Base-by-base conservation (phyloP, 2,888 invertebrate species). In the Tachystola acroxantha region DNA sequence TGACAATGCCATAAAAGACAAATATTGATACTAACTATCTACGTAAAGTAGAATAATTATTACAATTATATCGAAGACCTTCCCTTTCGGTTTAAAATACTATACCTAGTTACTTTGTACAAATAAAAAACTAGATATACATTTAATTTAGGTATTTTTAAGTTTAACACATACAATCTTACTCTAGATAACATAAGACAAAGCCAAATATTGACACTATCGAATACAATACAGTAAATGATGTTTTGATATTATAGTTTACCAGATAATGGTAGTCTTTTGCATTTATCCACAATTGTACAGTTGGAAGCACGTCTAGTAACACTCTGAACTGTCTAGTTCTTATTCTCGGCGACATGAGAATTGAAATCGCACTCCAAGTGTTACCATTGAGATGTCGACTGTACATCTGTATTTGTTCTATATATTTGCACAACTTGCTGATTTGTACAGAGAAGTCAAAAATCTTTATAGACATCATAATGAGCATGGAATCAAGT, bases 161-260 rank as follows among this genome's bases (percentile, higher is more conserved):
- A 3, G 7, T 13, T 27, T 16, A 27, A 12, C 16, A 16, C 12
- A 29, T 29, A 35, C 13, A 29, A 29, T 29, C 35, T 29, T 35
- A 36, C 3, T 14, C 35, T 36, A 36, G 7, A 6, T 13, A 29
- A 14, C 24, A 12, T 14, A 36, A 30, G 35, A 30, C 24, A 22
- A 24, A 20, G n/a, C 29, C 14, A 36, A 30, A 36, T 10, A 36
- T 36, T 36, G 30, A 36, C 35, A 14, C 12, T 13, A 28, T 5
- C n/a, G 2, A 9, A 9, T 9, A 25, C 27, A 27, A 27, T 27
- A 27, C 11, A 27, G 10, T n/a, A 24, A 24, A 24, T 24, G 3
- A 24, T 24, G 5, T 24, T 24, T 24, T 3, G 24, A n/a, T 24
- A 7, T n/a, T n/a, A n/a, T n/a, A n/a, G n/a, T n/a, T n/a, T n/a